Evolutionary conservation across 2,113 vertebrate genomes (phyloP).

Genomic region (Bubo bubo): DNA sequence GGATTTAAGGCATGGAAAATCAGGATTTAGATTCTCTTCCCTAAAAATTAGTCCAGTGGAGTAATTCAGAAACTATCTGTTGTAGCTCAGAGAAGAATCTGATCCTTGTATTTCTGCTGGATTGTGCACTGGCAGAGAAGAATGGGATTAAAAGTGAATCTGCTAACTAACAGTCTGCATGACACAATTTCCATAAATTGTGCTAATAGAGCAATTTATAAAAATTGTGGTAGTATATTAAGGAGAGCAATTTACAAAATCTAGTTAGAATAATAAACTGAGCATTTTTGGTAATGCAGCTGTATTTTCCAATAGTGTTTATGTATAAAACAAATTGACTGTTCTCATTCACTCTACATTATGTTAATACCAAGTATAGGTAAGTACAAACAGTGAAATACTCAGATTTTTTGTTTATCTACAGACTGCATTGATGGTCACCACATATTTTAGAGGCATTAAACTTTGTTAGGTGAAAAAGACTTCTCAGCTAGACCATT

Average conservation of each 20-base stretch:
- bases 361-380: neutral
- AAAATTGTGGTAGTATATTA: slow-evolving; percentile 56
- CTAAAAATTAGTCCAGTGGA: neutral
- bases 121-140: neutral
- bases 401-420: slow-evolving; percentile 16
- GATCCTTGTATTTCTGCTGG: neutral
- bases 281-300: slow-evolving; percentile 33
- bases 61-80: neutral
- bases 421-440: neutral
- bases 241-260: slow-evolving; percentile 55
- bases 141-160: slow-evolving; percentile 27
- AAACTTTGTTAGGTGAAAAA: neutral
- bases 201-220: slow-evolving; percentile 66
- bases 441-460: neutral
- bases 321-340: slow-evolving; percentile 48
- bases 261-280: slow-evolving; percentile 56
- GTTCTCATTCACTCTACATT: slow-evolving; percentile 13
- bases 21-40: neutral
- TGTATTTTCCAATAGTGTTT: slow-evolving; percentile 42
- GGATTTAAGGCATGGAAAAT: neutral
- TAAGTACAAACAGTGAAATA: slow-evolving; percentile 22
- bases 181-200: slow-evolving; percentile 61
- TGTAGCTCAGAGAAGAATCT: slow-evolving; percentile 1
- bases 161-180: slow-evolving; percentile 14
- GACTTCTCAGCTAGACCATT: neutral